These are phyloP conservation scores for Metridium senile DNA, from an alignment of 92 coral and sea anemone genomes.

Conservation along the genomic window DNA sequence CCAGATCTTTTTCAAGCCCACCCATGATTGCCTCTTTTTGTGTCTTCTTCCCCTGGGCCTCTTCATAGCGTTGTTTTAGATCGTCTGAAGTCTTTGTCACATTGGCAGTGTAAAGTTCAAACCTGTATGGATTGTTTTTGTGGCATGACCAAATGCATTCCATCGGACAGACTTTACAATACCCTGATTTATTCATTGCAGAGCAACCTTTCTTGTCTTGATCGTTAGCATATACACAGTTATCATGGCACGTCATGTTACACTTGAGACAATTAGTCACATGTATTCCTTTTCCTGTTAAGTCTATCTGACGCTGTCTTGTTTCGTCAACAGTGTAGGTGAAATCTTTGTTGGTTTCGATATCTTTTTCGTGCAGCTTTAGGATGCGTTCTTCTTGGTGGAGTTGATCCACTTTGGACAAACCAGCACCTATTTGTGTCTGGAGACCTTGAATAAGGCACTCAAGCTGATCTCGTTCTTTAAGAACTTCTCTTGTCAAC, in stretches of 20 bases:
- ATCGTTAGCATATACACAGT: slow-evolving; percentile 28
- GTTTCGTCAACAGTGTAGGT: slow-evolving; percentile 1
- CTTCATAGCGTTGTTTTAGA: slow-evolving; percentile 10
- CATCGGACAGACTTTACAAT: slow-evolving; percentile 36
- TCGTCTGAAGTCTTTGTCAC: slow-evolving; percentile 16
- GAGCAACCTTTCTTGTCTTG: slow-evolving; percentile 5
- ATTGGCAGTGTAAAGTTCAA: slow-evolving; percentile 7
- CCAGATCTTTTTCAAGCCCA: neutral
- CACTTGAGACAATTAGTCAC: slow-evolving; percentile 45
- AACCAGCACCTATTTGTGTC: slow-evolving; percentile 25
- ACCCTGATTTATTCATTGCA: slow-evolving; percentile 8
- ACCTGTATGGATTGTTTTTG: slow-evolving; percentile 25
- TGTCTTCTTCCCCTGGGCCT: slow-evolving; percentile 8
- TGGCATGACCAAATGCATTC: slow-evolving; percentile 34
- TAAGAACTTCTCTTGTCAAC: slow-evolving; percentile 30
- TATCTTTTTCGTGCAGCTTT: slow-evolving; percentile 28
- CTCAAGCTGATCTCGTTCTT: slow-evolving; percentile 37
- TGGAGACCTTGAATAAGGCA: slow-evolving; percentile 28
- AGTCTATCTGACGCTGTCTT: slow-evolving; percentile 9
- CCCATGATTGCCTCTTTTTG: neutral
- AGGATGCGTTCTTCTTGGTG: slow-evolving; percentile 33
- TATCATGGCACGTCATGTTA: slow-evolving; percentile 32
- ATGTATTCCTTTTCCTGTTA: slow-evolving; percentile 14
- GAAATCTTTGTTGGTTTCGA: slow-evolving; percentile 45
- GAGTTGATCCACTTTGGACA: slow-evolving; percentile 33